A percentile compares a stretch with the other conserved stretches of the same genome.
Conservation (phyloP, 2,113 vertebrate species). For the Shinisaurus crocodilurus region DNA sequence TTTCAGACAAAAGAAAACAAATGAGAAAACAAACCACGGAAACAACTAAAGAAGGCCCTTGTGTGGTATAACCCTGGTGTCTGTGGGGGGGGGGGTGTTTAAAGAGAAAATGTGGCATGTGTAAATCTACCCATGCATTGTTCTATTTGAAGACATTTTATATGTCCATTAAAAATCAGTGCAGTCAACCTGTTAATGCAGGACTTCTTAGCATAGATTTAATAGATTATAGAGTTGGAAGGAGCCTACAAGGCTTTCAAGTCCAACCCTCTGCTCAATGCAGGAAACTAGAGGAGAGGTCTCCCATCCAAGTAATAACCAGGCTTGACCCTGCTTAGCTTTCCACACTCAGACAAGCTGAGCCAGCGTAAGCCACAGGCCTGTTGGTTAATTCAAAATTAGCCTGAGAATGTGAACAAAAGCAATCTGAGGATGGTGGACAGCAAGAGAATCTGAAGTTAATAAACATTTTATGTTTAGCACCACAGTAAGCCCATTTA, state of each 20-base stretch:
- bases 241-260: too few relatives aligned
- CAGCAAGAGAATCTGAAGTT: neutral
- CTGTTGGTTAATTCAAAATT: neutral
- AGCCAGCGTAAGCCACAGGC: too few relatives aligned
- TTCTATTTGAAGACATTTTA: neutral
- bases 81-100: neutral
- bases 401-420: neutral
- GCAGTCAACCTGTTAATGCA: neutral
- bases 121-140: neutral
- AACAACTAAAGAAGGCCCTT: neutral
- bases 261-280: too few relatives aligned
- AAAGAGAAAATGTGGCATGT: neutral
- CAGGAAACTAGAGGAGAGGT: too few relatives aligned
- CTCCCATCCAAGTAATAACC: too few relatives aligned
- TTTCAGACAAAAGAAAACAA: neutral
- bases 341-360: too few relatives aligned
- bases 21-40: neutral
- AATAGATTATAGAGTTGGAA: too few relatives aligned
- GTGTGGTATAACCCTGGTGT: neutral
- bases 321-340: too few relatives aligned
- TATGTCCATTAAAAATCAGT: neutral
- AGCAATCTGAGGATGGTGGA: neutral
- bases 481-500: neutral
- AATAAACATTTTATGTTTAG: constrained; percentile 15
- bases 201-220: too few relatives aligned